Percentiles rank a stretch among this genome's conserved stretches.
phyloP scores from a whole-genome alignment of 2,888 invertebrate species.

The Volucella zonaria region DNA sequence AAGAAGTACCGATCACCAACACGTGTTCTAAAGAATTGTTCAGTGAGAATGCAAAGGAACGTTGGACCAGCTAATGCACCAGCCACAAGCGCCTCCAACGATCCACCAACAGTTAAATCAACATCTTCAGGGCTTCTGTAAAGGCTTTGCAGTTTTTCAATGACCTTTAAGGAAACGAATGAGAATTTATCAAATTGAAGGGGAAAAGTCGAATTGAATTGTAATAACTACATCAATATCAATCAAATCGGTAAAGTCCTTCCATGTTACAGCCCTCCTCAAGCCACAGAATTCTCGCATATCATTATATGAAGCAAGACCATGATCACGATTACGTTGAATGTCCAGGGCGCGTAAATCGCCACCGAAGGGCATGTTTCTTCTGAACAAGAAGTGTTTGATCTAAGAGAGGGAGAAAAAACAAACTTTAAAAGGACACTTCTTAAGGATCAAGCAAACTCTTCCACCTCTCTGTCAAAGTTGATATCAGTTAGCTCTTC shows the following conservation, averaged over 20 bases:
- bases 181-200: neutral
- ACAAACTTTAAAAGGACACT: neutral
- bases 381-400: conserved; percentile 87
- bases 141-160: conserved; percentile 85
- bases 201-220: neutral
- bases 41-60: conserved; percentile 92
- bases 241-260: conserved; percentile 88
- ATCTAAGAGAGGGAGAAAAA: conserved; percentile 82
- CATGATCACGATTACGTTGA: conserved; percentile 94
- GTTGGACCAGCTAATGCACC: conserved; percentile 93
- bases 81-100: conserved; percentile 89
- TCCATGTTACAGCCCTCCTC: conserved; percentile 86
- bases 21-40: conserved; percentile 93
- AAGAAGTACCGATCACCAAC: conserved; percentile 94
- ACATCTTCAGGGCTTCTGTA: conserved; percentile 91
- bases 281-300: conserved; percentile 90
- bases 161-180: conserved; percentile 79
- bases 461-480: conserved; percentile 84
- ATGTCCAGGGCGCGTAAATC: conserved; percentile 92
- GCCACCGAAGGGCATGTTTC: conserved; percentile 88
- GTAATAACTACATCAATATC: conserved; percentile 83
- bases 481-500: conserved; percentile 90
- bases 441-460: neutral
- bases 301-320: conserved; percentile 90
- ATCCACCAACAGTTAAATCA: conserved; percentile 92